These are phyloP conservation scores for Phania funesta DNA, from an alignment of 2,888 invertebrate species.

Conservation along the genomic window DNA sequence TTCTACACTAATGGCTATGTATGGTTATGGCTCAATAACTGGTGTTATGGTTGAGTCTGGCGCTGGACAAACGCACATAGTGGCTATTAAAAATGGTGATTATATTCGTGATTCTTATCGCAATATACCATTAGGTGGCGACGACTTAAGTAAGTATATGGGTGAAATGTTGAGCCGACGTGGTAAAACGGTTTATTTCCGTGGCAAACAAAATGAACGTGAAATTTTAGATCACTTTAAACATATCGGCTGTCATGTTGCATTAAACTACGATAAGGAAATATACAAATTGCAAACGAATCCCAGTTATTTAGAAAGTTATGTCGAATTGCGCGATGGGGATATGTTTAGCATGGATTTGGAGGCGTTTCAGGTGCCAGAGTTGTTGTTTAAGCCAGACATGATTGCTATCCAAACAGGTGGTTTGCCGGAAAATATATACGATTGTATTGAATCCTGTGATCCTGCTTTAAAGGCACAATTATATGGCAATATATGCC, in stretches of 20 bases:
- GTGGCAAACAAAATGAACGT: conserved; percentile 23
- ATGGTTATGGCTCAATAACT: conserved; percentile 10
- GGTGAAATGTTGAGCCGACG: conserved; percentile 2
- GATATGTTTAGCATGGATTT: not conserved
- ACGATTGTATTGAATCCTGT: conserved; percentile 27
- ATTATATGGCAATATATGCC: conserved; percentile 28
- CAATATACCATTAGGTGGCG: conserved; percentile 35
- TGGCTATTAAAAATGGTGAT: conserved; percentile 29
- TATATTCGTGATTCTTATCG: conserved; percentile 19
- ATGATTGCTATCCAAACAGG: conserved; percentile 4
- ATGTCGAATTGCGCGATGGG: conserved; percentile 6
- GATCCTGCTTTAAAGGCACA: not conserved
- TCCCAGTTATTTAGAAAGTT: not conserved
- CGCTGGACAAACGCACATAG: conserved; percentile 33
- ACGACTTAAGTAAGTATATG: conserved; percentile 41
- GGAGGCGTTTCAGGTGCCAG: conserved; percentile 33
- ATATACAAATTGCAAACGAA: not conserved
- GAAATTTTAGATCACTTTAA: conserved; percentile 49
- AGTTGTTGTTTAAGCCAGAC: conserved; percentile 39
- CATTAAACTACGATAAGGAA: conserved; percentile 30
- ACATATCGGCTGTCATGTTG: conserved; percentile 13
- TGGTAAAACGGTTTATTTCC: conserved; percentile 1
- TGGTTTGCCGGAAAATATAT: conserved; percentile 29
- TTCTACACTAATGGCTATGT: conserved; percentile 36
- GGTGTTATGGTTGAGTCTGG: conserved; percentile 45